These are phyloP conservation scores for Drosophila emarginata DNA, from an alignment of 2,888 invertebrate species.

Conservation along the genomic window DNA sequence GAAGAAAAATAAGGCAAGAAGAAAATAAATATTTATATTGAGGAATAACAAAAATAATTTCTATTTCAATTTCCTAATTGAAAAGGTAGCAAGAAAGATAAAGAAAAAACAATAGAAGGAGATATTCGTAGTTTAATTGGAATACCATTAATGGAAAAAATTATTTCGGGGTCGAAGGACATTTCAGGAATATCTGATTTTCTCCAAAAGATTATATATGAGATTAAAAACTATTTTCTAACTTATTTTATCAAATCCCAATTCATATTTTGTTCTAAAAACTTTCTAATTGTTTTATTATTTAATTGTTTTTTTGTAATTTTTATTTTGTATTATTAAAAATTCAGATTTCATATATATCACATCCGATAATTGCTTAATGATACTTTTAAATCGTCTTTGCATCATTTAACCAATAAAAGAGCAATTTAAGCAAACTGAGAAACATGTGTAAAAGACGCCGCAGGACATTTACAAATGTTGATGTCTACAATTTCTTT, in stretches of 20 bases:
- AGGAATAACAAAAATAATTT: neutral
- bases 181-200: too few species aligned
- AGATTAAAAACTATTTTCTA: too few species aligned
- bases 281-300: neutral
- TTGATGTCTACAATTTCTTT: conserved; percentile 45
- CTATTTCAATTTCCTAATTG: neutral
- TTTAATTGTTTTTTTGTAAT: neutral
- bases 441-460: neutral
- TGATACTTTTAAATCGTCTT: neutral
- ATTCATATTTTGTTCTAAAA: neutral
- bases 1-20: neutral
- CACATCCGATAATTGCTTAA: neutral
- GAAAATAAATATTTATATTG: neutral
- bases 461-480: conserved; percentile 8
- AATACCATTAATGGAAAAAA: too few species aligned
- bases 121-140: too few species aligned
- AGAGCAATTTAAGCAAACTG: neutral
- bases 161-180: too few species aligned
- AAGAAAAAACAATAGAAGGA: too few species aligned
- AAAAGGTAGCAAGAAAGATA: neutral
- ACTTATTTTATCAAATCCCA: neutral
- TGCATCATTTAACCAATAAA: neutral
- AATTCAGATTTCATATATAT: neutral
- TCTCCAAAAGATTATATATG: too few species aligned
- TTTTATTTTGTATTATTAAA: neutral